These are phyloP conservation scores for Prinia subflava DNA, from an alignment of 2,113 vertebrate species.

Conservation along the genomic window DNA sequence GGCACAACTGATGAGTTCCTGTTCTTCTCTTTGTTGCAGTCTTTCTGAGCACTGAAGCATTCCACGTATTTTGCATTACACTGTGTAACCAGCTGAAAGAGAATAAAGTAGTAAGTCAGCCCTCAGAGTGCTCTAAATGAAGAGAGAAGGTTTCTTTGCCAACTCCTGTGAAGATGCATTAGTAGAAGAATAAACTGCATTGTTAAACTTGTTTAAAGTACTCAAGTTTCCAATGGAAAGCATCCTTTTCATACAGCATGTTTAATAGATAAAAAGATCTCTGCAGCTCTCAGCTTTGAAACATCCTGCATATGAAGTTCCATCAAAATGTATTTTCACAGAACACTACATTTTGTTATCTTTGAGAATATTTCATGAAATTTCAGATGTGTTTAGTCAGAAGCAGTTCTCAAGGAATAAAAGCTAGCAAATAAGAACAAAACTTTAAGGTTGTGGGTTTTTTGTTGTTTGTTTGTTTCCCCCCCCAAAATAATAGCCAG, in stretches of 20 bases:
- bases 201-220: slow-evolving; percentile 47
- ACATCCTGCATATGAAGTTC: not conserved
- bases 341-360: not conserved
- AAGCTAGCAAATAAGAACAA: not conserved
- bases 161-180: not conserved
- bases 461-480: no score
- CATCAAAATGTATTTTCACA: slow-evolving; percentile 23
- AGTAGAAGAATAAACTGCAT: slow-evolving; percentile 36
- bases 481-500: not conserved
- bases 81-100: slow-evolving; percentile 87
- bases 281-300: not conserved
- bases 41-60: slow-evolving; percentile 92
- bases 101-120: slow-evolving; percentile 51
- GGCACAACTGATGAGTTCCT: slow-evolving; percentile 92
- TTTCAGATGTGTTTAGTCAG: not conserved
- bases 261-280: slow-evolving; percentile 47
- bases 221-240: slow-evolving; percentile 24
- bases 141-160: slow-evolving; percentile 36
- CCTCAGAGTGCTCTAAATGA: not conserved
- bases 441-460: not conserved
- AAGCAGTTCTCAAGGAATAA: not conserved
- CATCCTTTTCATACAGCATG: not conserved
- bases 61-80: slow-evolving; percentile 89
- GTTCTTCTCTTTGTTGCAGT: slow-evolving; percentile 97
- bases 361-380: slow-evolving; percentile 2